A percentile compares a stretch with the other conserved stretches of the same genome.
These are phyloP conservation scores for Ciconia maguari DNA, from an alignment of 2,113 vertebrate genomes.

Conservation along the genomic window DNA sequence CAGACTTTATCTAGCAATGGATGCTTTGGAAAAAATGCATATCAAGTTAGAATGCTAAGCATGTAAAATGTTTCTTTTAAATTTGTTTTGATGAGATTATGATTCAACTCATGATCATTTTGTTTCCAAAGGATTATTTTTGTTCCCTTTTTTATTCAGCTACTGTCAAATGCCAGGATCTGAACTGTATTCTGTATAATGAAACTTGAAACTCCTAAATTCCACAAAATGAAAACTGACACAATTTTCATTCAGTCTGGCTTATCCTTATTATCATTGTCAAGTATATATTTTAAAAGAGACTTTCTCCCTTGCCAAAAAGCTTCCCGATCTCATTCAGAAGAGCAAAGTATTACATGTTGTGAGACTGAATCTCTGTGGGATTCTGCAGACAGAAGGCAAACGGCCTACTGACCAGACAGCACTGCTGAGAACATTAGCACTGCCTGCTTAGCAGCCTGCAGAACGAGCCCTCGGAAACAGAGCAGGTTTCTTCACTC, in stretches of 20 bases:
- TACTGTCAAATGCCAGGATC: not conserved
- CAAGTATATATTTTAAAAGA: not conserved
- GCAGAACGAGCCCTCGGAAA: fast-evolving
- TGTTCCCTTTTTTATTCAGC: not conserved
- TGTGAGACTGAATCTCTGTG: not conserved
- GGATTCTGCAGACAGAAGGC: not conserved
- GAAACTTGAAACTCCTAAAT: not conserved
- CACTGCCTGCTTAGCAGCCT: not conserved
- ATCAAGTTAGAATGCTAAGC: not conserved
- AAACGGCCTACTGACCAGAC: not conserved
- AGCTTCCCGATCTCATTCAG: not conserved
- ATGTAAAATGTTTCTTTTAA: not conserved
- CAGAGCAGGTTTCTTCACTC: not conserved
- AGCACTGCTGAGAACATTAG: not conserved
- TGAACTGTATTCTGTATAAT: not conserved
- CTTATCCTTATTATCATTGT: not conserved
- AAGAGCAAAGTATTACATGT: not conserved
- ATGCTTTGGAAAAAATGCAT: not conserved
- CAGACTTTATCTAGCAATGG: not conserved
- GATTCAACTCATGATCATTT: not conserved
- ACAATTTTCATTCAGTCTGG: not conserved
- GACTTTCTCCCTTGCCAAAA: not conserved
- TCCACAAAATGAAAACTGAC: not conserved
- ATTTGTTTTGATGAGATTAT: not conserved
- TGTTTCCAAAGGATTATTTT: not conserved